A percentile compares a stretch with the other conserved stretches of the same genome.
These are phyloP conservation scores for Nephrotoma guestfalica DNA, from an alignment of 2,888 invertebrate genomes.

Conservation along the genomic window DNA sequence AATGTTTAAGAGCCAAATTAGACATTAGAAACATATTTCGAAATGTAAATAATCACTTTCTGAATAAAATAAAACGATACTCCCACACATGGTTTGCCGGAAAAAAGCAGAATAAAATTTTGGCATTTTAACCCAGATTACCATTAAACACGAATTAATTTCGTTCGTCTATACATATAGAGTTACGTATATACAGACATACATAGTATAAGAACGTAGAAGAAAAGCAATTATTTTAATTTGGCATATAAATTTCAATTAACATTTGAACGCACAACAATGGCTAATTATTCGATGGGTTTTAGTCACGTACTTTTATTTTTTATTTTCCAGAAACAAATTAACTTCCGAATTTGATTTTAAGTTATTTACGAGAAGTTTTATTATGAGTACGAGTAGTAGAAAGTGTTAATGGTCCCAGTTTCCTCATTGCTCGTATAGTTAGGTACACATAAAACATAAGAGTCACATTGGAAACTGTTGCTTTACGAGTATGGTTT, in stretches of 20 bases:
- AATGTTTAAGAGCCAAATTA: background rate
- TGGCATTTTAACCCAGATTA: background rate
- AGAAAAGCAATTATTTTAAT: background rate
- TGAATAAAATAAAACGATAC: background rate
- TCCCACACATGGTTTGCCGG: background rate
- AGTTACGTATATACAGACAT: background rate
- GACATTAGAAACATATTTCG: too few species aligned
- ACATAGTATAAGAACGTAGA: background rate
- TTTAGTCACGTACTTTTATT: background rate
- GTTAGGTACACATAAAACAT: background rate
- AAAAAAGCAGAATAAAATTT: background rate
- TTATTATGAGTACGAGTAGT: background rate
- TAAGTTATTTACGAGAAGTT: background rate
- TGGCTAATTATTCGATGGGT: background rate
- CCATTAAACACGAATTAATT: background rate
- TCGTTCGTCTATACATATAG: background rate
- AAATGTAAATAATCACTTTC: background rate
- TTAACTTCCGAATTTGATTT: background rate
- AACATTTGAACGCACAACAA: background rate
- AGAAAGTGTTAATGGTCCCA: background rate
- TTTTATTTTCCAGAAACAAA: background rate
- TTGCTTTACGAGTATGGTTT: background rate
- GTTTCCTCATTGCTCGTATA: background rate
- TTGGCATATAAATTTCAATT: background rate
- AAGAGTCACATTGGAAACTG: background rate